A percentile compares a stretch with the other conserved stretches of the same genome.
Evolutionary conservation across 2,797 vertebrate genomes (phyloP).

Genomic region (Anisognathus igniventris): DNA sequence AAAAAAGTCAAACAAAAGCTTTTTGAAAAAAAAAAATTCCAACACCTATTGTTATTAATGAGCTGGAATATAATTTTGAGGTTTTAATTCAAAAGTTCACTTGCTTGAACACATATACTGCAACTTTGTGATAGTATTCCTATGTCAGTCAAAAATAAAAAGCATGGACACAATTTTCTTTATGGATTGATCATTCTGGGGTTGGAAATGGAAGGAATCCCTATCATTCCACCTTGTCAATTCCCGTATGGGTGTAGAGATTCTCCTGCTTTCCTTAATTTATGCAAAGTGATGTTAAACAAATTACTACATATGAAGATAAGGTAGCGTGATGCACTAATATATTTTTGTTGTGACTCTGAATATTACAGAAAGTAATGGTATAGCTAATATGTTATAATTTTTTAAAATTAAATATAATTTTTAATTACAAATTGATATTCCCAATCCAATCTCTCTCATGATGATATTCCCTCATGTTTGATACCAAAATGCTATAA

Average conservation of each 20-base stretch:
- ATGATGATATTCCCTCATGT: background rate
- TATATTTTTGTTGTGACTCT: slow-evolving; percentile 66
- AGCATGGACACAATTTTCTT: background rate
- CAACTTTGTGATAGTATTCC: background rate
- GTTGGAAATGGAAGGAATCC: background rate
- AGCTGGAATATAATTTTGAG: background rate
- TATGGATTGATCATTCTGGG: background rate
- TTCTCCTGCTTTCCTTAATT: slow-evolving; percentile 61
- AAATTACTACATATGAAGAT: slow-evolving; percentile 64
- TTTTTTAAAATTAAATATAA: slow-evolving; percentile 60
- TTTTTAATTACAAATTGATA: slow-evolving; percentile 54
- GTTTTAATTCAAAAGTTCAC: background rate
- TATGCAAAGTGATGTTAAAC: slow-evolving; percentile 68
- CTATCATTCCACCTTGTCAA: slow-evolving; percentile 31
- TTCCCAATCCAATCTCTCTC: slow-evolving; percentile 30
- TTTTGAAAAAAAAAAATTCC: background rate
- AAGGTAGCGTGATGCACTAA: slow-evolving; percentile 49
- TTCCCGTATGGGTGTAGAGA: slow-evolving; percentile 14
- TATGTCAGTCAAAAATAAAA: background rate
- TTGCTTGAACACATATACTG: background rate
- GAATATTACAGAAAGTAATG: slow-evolving; percentile 56
- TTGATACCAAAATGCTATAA: slow-evolving; percentile 12
- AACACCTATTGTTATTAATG: background rate
- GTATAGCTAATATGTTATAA: slow-evolving; percentile 56
- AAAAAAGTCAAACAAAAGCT: background rate